phyloP scores from a whole-genome alignment of 2,888 invertebrate species.

The Peribatodes rhomboidaria region DNA sequence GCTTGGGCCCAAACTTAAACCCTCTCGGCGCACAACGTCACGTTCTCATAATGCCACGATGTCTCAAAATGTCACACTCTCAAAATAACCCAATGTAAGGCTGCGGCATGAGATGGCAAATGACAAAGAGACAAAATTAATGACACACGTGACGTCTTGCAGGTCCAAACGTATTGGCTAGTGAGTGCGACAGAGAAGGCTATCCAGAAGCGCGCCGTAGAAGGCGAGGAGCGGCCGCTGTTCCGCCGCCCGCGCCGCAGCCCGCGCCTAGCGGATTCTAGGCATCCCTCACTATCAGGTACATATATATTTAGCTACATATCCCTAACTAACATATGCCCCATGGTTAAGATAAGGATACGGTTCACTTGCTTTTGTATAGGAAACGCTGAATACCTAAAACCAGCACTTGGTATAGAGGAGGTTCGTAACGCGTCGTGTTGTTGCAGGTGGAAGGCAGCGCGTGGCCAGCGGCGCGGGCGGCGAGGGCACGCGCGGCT shows the following conservation, averaged over 20 bases:
- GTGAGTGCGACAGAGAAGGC: conserved; percentile 93
- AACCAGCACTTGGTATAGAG: not conserved
- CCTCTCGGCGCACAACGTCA: no score
- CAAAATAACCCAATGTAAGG: no score
- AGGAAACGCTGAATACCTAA: no score
- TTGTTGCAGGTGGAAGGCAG: conserved; percentile 59
- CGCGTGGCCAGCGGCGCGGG: conserved; percentile 67
- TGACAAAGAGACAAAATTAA: not conserved
- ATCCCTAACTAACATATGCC: no score
- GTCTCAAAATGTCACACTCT: no score
- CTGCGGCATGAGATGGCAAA: no score
- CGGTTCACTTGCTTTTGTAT: no score
- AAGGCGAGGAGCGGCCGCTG: conserved; percentile 91
- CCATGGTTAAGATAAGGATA: no score
- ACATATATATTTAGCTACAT: not conserved
- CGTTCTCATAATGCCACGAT: no score
- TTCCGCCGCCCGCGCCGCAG: conserved; percentile 94
- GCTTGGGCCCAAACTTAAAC: no score
- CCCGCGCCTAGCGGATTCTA: conserved; percentile 92
- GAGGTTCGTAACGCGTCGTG: not conserved
- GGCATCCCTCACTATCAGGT: conserved; percentile 92
- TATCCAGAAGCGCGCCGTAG: conserved; percentile 91
- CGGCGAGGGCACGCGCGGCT: conserved; percentile 58
- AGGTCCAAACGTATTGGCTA: conserved; percentile 92
- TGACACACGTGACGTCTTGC: conserved; percentile 49